These are phyloP conservation scores for Scaptomyza flava DNA, from an alignment of 2,888 invertebrate genomes.

Conservation along the genomic window DNA sequence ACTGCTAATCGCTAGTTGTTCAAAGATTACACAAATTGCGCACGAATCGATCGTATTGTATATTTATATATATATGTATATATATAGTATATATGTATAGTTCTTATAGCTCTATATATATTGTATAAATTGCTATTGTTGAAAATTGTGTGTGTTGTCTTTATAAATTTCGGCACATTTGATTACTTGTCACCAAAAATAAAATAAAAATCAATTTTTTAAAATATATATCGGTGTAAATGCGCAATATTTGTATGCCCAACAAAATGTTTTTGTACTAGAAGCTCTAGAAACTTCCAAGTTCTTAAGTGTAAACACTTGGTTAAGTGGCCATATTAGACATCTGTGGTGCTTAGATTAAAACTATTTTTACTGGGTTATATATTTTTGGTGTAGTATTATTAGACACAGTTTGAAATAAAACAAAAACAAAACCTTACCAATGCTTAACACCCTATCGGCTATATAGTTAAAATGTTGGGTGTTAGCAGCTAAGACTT, in stretches of 20 bases:
- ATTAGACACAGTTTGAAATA: neutral
- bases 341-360: neutral
- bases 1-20: constrained; percentile 55
- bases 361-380: constrained; percentile 13
- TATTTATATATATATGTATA: constrained; percentile 34
- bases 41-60: constrained; percentile 39
- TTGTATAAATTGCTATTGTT: constrained; percentile 70
- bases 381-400: too few relatives aligned
- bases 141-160: constrained; percentile 71
- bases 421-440: neutral
- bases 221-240: constrained; percentile 41
- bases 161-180: constrained; percentile 72
- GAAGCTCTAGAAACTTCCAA: neutral
- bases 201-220: constrained; percentile 6
- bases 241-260: constrained; percentile 21
- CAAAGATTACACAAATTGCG: constrained; percentile 59
- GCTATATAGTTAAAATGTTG: neutral
- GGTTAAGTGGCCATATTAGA: constrained; percentile 1
- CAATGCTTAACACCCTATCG: neutral
- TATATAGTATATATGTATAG: constrained; percentile 54
- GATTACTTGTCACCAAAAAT: constrained; percentile 46
- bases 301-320: neutral
- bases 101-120: constrained; percentile 33
- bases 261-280: neutral
- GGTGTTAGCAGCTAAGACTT: neutral